Percentiles rank a stretch among this genome's conserved stretches.
These are phyloP conservation scores for Lates calcarifer DNA, from an alignment of 2,113 vertebrate genomes.

Conservation along the genomic window DNA sequence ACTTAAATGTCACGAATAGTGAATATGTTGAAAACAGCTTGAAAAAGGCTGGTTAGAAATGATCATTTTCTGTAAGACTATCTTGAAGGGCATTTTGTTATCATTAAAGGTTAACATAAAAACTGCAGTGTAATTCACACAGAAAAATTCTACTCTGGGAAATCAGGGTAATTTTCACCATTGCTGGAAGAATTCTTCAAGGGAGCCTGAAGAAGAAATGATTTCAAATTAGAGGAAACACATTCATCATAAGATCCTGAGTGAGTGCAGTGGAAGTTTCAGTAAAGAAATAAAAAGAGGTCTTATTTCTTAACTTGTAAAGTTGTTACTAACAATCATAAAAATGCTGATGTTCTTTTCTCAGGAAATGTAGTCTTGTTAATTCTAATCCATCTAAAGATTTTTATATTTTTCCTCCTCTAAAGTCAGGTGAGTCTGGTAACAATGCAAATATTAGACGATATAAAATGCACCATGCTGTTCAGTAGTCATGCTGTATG, in stretches of 20 bases:
- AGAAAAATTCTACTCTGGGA: neutral
- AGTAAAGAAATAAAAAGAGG: conserved; percentile 1
- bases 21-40: neutral
- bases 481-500: neutral
- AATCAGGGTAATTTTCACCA: conserved; percentile 1
- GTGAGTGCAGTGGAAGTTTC: conserved; percentile 9
- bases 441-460: neutral
- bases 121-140: neutral
- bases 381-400: conserved; percentile 5
- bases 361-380: neutral
- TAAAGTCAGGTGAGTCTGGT: neutral
- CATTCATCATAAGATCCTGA: conserved; percentile 6
- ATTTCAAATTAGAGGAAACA: conserved; percentile 38
- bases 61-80: neutral
- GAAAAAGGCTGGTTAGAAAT: neutral
- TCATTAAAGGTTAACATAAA: neutral
- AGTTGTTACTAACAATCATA: conserved; percentile 7
- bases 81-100: neutral
- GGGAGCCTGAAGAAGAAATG: conserved; percentile 28
- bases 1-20: neutral
- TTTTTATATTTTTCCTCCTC: neutral
- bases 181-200: conserved; percentile 10
- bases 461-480: neutral
- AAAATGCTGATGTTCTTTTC: conserved; percentile 6
- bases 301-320: conserved; percentile 22